phyloP scores from a whole-genome alignment of 1,140 invertebrate species.

The Geopemphigus sp. region DNA sequence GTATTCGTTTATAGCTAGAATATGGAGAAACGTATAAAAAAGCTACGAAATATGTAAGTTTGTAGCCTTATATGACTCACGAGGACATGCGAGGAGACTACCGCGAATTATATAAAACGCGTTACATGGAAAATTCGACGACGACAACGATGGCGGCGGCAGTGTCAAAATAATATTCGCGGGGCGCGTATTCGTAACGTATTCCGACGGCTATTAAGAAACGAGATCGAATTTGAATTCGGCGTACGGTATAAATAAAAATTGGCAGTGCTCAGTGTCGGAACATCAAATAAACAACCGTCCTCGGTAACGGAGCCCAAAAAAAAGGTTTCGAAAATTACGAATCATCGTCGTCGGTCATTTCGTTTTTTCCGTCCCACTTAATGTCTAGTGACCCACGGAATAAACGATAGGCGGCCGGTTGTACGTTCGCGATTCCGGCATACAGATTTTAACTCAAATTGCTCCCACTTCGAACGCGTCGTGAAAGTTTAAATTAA shows the following conservation, averaged over 20 bases:
- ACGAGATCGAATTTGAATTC: background rate
- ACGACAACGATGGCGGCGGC: background rate
- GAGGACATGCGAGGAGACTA: background rate
- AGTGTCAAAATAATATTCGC: background rate
- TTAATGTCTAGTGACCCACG: background rate
- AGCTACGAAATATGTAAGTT: too few species aligned
- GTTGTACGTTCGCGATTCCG: conserved; percentile 30
- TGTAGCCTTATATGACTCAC: background rate
- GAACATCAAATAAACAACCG: background rate
- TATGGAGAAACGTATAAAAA: too few species aligned
- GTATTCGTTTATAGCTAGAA: too few species aligned
- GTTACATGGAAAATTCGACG: too few species aligned
- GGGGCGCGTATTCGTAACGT: background rate
- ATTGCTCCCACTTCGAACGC: background rate
- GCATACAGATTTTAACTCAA: conserved; percentile 10
- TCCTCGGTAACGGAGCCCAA: background rate
- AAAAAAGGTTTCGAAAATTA: conserved; percentile 14
- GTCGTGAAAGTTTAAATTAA: conserved; percentile 28
- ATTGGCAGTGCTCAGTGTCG: background rate
- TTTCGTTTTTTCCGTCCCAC: conserved; percentile 7
- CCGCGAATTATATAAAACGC: background rate
- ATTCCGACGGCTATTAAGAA: background rate
- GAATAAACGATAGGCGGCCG: conserved; percentile 3
- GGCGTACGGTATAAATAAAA: background rate
- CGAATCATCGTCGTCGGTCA: background rate